Conservation (phyloP, 2,113 vertebrate genomes). For the Mesocricetus auratus region DNA sequence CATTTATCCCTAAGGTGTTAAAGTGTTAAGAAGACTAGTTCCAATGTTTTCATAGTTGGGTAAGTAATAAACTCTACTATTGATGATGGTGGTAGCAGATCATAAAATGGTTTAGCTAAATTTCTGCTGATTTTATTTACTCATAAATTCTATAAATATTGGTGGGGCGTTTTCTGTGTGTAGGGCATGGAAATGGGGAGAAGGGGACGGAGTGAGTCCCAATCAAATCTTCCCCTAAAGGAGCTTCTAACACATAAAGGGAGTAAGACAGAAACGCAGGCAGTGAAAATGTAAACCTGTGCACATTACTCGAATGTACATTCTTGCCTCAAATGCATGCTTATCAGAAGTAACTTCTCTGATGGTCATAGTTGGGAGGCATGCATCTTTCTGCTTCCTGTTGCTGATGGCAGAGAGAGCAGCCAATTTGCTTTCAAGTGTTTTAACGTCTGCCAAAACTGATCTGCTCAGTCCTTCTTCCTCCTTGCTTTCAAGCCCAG, state of each 20-base stretch:
- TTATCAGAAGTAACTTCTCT: slow-evolving; percentile 30
- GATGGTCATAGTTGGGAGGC: slow-evolving; percentile 38
- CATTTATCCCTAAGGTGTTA: slow-evolving; percentile 74
- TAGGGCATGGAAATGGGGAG: not conserved
- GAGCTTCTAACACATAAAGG: not conserved
- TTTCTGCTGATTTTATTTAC: slow-evolving; percentile 77
- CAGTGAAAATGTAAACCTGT: not conserved
- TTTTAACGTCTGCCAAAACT: slow-evolving; percentile 64
- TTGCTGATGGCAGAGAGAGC: slow-evolving; percentile 54
- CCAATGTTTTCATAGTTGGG: slow-evolving; percentile 69
- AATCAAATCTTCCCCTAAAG: not conserved
- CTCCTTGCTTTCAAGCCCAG: slow-evolving; percentile 57
- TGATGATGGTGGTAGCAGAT: slow-evolving; percentile 61
- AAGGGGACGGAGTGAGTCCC: not conserved
- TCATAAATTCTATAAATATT: slow-evolving; percentile 58
- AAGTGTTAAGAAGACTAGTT: slow-evolving; percentile 74
- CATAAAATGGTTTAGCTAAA: slow-evolving; percentile 72
- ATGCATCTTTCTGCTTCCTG: slow-evolving; percentile 63
- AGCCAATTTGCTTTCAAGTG: slow-evolving; percentile 54
- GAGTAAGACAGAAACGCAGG: not conserved
- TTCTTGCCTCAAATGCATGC: slow-evolving; percentile 9
- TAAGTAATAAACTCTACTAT: slow-evolving; percentile 69
- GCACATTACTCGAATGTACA: no score
- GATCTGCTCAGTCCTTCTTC: slow-evolving; percentile 62
- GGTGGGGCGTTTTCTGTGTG: not conserved